Conservation (phyloP, 1,140 invertebrate genomes). For the Hyposmocoma kahamanoa region DNA sequence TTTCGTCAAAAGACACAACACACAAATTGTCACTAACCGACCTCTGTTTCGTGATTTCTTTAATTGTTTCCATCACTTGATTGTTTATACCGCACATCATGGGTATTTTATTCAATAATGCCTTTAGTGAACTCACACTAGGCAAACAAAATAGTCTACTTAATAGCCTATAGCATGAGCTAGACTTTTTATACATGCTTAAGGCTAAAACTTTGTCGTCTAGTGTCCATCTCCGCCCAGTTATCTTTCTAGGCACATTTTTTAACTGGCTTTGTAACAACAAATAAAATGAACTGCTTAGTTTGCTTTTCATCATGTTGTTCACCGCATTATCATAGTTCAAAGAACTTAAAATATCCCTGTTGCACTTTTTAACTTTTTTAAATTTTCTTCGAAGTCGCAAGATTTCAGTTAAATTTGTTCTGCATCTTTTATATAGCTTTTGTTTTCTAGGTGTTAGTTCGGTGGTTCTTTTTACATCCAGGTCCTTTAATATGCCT, state of each 20-base stretch:
- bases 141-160: not conserved
- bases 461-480: not conserved
- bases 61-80: not conserved
- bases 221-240: not conserved
- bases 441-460: not conserved
- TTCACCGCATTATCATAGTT: not conserved
- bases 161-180: not conserved
- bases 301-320: not conserved
- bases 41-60: not conserved
- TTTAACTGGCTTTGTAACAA: not conserved
- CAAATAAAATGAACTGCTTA: not conserved
- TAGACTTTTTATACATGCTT: not conserved
- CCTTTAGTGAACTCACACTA: not conserved
- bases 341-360: not conserved
- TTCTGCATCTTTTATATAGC: not conserved
- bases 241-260: not conserved
- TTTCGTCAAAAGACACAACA: constrained; percentile 1
- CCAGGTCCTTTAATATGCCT: not conserved
- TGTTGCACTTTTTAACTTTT: not conserved
- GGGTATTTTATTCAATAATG: not conserved
- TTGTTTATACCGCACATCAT: not conserved
- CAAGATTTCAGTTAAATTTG: not conserved
- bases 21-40: not conserved
- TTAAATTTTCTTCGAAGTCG: not conserved
- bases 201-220: not conserved